phyloP scores from a whole-genome alignment of 2,797 vertebrate species.

The Poeciliopsis presidionis region DNA sequence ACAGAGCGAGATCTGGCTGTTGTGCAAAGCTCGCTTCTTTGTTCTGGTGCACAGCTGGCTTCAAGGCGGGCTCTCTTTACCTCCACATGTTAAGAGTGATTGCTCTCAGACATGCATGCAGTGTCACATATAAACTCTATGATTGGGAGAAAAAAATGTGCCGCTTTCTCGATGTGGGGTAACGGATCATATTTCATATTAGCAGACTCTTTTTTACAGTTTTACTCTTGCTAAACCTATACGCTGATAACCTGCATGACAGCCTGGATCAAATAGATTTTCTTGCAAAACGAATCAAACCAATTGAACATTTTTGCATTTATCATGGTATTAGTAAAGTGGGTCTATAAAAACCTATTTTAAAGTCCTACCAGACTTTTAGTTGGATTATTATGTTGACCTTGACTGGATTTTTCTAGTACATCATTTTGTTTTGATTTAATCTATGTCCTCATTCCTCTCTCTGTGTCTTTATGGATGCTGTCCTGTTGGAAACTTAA shows the following conservation, averaged over 20 bases:
- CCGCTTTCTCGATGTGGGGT: conserved; percentile 34
- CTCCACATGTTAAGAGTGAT: conserved; percentile 24
- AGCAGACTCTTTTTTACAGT: conserved; percentile 12
- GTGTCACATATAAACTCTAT: conserved; percentile 29
- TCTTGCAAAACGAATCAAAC: not conserved
- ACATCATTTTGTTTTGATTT: not conserved
- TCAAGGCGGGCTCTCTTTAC: conserved; percentile 30
- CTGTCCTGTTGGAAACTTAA: not conserved
- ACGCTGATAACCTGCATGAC: not conserved
- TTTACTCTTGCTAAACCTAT: conserved; percentile 23
- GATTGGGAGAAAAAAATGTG: conserved; percentile 18
- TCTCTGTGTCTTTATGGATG: not conserved
- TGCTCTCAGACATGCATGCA: conserved; percentile 1
- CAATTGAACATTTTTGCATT: not conserved
- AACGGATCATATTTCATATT: conserved; percentile 46
- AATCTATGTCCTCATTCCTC: not conserved
- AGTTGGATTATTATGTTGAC: not conserved
- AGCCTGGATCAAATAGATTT: not conserved
- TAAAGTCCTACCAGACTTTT: not conserved
- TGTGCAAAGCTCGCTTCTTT: conserved; percentile 33
- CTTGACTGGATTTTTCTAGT: not conserved
- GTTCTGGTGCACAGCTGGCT: conserved; percentile 44
- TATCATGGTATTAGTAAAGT: not conserved
- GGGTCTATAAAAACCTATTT: not conserved
- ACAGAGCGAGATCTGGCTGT: conserved; percentile 31